Percentiles rank a stretch among this genome's conserved stretches.
Evolutionary conservation across 2,888 invertebrate genomes (phyloP).

Genomic region (Galerucella calmariensis): DNA sequence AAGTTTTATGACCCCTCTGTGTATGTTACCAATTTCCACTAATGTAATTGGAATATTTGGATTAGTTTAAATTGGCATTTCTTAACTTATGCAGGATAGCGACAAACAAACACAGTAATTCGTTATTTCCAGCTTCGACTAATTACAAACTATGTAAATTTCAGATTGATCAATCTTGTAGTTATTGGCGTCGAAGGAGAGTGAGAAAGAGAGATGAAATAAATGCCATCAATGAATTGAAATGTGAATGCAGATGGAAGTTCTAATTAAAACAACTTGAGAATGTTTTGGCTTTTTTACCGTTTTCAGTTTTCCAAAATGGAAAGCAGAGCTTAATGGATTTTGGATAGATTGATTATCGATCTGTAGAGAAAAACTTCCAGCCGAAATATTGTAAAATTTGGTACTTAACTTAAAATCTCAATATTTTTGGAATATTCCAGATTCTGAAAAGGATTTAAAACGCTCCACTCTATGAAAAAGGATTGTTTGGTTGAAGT

Average conservation of each 20-base stretch:
- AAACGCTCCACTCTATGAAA: no score
- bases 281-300: neutral
- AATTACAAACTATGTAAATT: conserved; percentile 15
- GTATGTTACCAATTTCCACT: neutral
- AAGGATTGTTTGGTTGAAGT: no score
- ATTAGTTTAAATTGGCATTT: neutral
- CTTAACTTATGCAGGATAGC: conserved; percentile 7
- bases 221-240: conserved; percentile 4
- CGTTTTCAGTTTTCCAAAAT: neutral
- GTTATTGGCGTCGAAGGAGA: neutral
- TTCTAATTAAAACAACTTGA: conserved; percentile 1
- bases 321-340: neutral
- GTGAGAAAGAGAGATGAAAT: neutral
- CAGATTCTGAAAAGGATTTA: no score
- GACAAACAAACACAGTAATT: conserved; percentile 10
- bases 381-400: no score
- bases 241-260: neutral
- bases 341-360: neutral
- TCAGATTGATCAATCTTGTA: conserved; percentile 7
- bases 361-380: no score
- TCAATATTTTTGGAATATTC: no score
- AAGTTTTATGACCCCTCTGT: neutral
- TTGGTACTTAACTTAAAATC: no score
- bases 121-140: neutral
- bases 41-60: conserved; percentile 5